These are phyloP conservation scores for Microhierax caerulescens DNA, from an alignment of 2,797 vertebrate genomes.

Conservation along the genomic window DNA sequence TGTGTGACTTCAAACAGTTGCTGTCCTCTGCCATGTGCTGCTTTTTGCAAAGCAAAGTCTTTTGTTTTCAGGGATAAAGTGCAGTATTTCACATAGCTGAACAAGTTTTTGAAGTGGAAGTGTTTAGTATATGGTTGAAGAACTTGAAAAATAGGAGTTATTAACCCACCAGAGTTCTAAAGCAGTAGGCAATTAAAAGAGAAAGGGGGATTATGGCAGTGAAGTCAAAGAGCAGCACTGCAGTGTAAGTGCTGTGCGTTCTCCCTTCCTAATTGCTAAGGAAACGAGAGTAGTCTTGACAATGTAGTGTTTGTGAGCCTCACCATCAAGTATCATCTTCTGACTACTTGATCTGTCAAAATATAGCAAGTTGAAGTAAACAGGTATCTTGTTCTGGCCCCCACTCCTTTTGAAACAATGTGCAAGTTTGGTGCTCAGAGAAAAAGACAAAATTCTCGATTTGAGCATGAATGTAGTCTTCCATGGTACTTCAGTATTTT, in stretches of 20 bases:
- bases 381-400: not conserved
- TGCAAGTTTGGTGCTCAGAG: not conserved
- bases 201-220: not conserved
- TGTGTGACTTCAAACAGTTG: not conserved
- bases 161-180: not conserved
- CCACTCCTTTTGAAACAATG: not conserved
- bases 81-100: not conserved
- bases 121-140: not conserved
- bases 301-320: not conserved
- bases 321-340: not conserved
- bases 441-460: not conserved
- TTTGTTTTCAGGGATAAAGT: not conserved
- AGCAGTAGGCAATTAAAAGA: not conserved
- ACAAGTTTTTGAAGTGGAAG: not conserved
- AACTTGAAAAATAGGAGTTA: not conserved
- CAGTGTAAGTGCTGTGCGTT: fast-evolving
- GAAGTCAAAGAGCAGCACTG: not conserved
- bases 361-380: not conserved
- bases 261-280: not conserved
- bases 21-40: not conserved
- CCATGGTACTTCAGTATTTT: not conserved
- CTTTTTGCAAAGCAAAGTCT: not conserved
- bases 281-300: not conserved
- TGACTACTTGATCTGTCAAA: not conserved
- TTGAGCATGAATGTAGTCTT: not conserved